A percentile compares a stretch with the other conserved stretches of the same genome.
These are phyloP conservation scores for Oryzias javanicus DNA, from an alignment of 2,113 vertebrate species.

Conservation along the genomic window DNA sequence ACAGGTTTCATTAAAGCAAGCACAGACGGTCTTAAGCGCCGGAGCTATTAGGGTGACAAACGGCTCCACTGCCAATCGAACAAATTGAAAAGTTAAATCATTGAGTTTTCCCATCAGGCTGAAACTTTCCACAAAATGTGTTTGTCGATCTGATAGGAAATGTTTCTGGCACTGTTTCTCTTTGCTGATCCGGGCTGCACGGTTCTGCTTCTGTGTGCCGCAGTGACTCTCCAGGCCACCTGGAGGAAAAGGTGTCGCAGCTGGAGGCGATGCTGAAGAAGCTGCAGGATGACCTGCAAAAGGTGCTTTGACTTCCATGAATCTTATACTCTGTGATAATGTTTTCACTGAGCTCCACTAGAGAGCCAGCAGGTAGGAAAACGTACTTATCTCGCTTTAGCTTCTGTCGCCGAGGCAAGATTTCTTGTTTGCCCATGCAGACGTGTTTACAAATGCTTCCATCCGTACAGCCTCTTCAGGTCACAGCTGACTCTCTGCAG, in stretches of 20 bases:
- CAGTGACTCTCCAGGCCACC: constrained; percentile 77
- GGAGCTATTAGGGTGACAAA: constrained; percentile 6
- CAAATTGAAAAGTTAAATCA: constrained; percentile 22
- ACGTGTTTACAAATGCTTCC: constrained; percentile 27
- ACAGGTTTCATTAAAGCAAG: constrained; percentile 27
- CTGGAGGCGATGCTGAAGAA: constrained; percentile 87
- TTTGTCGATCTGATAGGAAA: constrained; percentile 11
- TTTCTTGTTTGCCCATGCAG: constrained; percentile 30
- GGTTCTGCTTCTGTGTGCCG: constrained; percentile 40
- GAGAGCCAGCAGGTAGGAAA: constrained; percentile 48
- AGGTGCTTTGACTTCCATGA: constrained; percentile 77
- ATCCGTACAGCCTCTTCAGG: constrained; percentile 8
- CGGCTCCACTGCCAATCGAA: constrained; percentile 19
- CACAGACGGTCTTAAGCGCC: constrained; percentile 1
- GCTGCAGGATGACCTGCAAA: constrained; percentile 88
- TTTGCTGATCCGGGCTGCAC: not conserved
- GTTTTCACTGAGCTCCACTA: constrained; percentile 47
- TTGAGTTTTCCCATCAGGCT: not conserved
- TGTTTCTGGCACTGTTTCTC: too few relatives aligned
- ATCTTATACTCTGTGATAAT: constrained; percentile 43
- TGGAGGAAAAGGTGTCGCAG: constrained; percentile 88
- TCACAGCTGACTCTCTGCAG: constrained; percentile 28
- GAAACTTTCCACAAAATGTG: not conserved
- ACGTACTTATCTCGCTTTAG: constrained; percentile 29
- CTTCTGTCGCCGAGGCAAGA: constrained; percentile 26